Conservation (phyloP, 1,140 invertebrate genomes). For the Caenorhabditis brenneri region DNA sequence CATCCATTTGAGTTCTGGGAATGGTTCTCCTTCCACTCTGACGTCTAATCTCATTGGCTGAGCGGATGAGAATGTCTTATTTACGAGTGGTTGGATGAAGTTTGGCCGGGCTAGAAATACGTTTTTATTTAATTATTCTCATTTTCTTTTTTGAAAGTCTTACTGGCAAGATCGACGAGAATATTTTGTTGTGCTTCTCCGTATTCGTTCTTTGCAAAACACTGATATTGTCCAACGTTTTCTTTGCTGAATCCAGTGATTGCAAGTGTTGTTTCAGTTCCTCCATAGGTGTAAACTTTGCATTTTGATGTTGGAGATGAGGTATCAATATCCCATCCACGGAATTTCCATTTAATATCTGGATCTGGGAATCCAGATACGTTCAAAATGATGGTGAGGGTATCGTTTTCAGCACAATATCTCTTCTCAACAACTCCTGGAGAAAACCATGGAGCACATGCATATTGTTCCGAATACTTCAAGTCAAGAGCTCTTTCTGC, state of each 20-base stretch:
- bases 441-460: slow-evolving; percentile 70
- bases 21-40: slow-evolving; percentile 84
- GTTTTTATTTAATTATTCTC: background rate
- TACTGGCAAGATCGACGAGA: slow-evolving; percentile 68
- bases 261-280: slow-evolving; percentile 67
- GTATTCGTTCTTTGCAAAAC: slow-evolving; percentile 68
- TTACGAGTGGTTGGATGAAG: slow-evolving; percentile 83
- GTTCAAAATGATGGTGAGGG: slow-evolving; percentile 63
- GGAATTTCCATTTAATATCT: slow-evolving; percentile 70
- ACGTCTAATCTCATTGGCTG: slow-evolving; percentile 82
- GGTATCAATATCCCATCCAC: slow-evolving; percentile 68
- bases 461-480: slow-evolving; percentile 68
- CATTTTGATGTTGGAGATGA: slow-evolving; percentile 64
- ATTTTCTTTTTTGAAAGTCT: slow-evolving; percentile 44
- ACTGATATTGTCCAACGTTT: slow-evolving; percentile 69
- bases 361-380: slow-evolving; percentile 69
- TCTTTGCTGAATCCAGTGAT: slow-evolving; percentile 64
- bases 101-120: slow-evolving; percentile 80
- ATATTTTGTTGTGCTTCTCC: slow-evolving; percentile 70
- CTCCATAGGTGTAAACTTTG: slow-evolving; percentile 65
- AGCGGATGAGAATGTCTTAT: slow-evolving; percentile 77
- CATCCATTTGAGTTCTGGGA: slow-evolving; percentile 93
- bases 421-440: slow-evolving; percentile 68
- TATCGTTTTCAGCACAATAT: slow-evolving; percentile 70
- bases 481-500: slow-evolving; percentile 66